Evolutionary conservation across 2,888 invertebrate genomes (phyloP).

Genomic region (Hirtodrosophila trivittata): DNA sequence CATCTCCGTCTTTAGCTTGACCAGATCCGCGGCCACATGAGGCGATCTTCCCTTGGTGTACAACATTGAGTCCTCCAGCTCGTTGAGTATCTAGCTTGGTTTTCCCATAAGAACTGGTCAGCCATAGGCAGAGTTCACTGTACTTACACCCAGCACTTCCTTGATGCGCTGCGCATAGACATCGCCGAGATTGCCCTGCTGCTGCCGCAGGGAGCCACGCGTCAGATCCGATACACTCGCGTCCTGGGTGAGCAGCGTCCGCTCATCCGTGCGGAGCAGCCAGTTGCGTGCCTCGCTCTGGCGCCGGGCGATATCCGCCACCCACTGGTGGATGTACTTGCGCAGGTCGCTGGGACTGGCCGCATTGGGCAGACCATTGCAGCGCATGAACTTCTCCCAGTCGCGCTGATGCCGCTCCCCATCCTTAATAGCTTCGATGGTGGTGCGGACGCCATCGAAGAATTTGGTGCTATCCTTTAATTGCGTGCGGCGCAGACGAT

Average conservation of each 20-base stretch:
- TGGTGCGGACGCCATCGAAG: slow-evolving; percentile 74
- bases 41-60: slow-evolving; percentile 61
- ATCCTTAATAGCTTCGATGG: slow-evolving; percentile 79
- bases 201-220: slow-evolving; percentile 73
- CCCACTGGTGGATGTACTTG: slow-evolving; percentile 84
- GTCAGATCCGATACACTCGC: slow-evolving; percentile 79
- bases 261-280: slow-evolving; percentile 82
- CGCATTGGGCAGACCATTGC: slow-evolving; percentile 83
- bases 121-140: neutral
- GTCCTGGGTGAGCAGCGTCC: slow-evolving; percentile 83
- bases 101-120: no score
- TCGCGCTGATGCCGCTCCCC: slow-evolving; percentile 77
- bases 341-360: slow-evolving; percentile 83
- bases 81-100: slow-evolving; percentile 83
- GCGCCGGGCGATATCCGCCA: slow-evolving; percentile 69
- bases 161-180: slow-evolving; percentile 80
- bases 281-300: slow-evolving; percentile 81
- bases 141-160: slow-evolving; percentile 82
- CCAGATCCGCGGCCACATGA: slow-evolving; percentile 76
- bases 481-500: slow-evolving; percentile 81
- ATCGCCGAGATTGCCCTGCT: slow-evolving; percentile 82
- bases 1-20: slow-evolving; percentile 81
- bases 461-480: slow-evolving; percentile 81
- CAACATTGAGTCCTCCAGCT: slow-evolving; percentile 79
- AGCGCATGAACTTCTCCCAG: slow-evolving; percentile 84